Evolutionary conservation across 2,888 invertebrate species (phyloP).

Genomic region (Eupithecia abbreviata): DNA sequence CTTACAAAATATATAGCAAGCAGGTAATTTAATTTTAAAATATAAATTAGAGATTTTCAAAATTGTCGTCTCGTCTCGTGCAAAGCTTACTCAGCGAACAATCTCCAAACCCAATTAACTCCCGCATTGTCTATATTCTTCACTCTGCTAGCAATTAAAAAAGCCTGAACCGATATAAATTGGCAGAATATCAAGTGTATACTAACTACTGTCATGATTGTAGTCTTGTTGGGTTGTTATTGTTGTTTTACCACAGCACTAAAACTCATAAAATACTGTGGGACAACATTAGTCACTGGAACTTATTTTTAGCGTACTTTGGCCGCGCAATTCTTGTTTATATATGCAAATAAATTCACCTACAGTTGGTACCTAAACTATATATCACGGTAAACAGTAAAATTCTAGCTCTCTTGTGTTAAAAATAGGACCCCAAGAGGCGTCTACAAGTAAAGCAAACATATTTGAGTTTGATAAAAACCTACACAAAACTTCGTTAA

Average conservation of each 20-base stretch:
- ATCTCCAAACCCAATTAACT: not conserved
- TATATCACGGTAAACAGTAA: not conserved
- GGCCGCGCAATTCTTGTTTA: constrained; percentile 24
- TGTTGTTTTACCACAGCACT: not conserved
- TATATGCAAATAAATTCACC: constrained; percentile 26
- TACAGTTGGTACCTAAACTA: not conserved
- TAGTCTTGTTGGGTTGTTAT: not conserved
- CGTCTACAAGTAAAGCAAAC: not conserved
- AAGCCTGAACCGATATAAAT: not conserved
- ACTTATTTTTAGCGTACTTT: constrained; percentile 34
- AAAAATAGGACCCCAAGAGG: not conserved
- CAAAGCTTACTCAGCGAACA: not conserved
- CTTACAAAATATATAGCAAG: not conserved
- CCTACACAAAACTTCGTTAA: not conserved
- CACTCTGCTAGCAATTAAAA: not conserved
- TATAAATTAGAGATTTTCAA: not conserved
- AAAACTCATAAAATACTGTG: not conserved
- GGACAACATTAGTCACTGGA: constrained; percentile 23
- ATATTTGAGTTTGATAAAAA: not conserved
- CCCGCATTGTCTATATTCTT: not conserved
- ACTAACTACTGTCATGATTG: not conserved
- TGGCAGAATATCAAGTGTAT: not conserved
- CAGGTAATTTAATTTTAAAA: not conserved
- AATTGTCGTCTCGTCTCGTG: not conserved
- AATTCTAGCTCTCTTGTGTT: not conserved